These are phyloP conservation scores for Microcebus griseorufus DNA, from an alignment of 2,113 vertebrate species.

Conservation along the genomic window DNA sequence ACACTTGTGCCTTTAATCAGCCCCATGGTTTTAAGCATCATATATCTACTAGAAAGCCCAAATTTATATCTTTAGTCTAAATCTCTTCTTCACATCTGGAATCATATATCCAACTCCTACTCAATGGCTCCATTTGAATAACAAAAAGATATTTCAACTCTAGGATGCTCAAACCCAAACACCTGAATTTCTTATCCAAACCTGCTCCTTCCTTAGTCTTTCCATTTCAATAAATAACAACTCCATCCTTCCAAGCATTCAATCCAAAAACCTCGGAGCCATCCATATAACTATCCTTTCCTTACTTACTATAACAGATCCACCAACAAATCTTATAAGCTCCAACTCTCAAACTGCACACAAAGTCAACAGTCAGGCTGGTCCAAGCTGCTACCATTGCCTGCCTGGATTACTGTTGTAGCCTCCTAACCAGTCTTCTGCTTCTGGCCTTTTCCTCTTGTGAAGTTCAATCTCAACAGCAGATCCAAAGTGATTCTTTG, in stretches of 20 bases:
- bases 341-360: neutral
- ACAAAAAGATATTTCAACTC: neutral
- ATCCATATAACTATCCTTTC: neutral
- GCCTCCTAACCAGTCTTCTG: neutral
- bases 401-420: neutral
- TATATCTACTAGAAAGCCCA: neutral
- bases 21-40: neutral
- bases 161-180: neutral
- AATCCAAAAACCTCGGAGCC: neutral
- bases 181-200: neutral
- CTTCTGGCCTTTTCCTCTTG: neutral
- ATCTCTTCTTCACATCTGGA: neutral
- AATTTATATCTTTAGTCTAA: neutral
- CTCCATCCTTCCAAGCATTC: neutral
- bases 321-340: neutral
- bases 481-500: neutral
- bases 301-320: neutral
- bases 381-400: neutral
- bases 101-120: neutral
- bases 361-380: neutral
- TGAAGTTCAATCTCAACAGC: neutral
- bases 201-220: neutral
- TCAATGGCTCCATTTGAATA: neutral
- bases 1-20: neutral
- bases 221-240: neutral